Conservation (phyloP, 2,797 vertebrate genomes). For the Pteronotus mesoamericanus region DNA sequence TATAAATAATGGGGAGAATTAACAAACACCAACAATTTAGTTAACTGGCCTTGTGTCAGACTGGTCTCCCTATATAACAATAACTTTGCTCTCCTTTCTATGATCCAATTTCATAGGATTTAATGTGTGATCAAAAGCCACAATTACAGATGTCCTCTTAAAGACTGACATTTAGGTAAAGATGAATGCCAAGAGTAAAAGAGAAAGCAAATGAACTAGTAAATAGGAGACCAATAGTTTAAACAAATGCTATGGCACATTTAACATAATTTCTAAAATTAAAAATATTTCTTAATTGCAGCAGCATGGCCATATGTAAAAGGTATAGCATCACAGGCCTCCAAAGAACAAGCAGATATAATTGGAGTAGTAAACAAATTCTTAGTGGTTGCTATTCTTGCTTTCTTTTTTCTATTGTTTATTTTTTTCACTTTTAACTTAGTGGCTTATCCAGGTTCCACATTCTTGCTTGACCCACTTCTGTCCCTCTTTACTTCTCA, state of each 20-base stretch:
- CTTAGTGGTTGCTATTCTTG: background rate
- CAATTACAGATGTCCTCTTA: background rate
- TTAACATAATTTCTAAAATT: slow-evolving; percentile 23
- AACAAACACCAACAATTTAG: background rate
- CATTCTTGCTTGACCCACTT: background rate
- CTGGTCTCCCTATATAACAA: background rate
- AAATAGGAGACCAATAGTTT: background rate
- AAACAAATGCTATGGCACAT: background rate
- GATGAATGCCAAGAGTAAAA: background rate
- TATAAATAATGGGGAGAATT: background rate
- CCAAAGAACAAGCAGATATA: background rate
- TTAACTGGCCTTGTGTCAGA: background rate
- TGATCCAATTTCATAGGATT: background rate
- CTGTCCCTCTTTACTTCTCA: background rate
- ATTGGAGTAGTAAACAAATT: background rate
- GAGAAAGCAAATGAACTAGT: background rate
- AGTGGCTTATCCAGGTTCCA: background rate
- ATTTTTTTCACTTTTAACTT: background rate
- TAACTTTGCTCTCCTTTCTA: background rate
- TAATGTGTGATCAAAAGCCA: background rate
- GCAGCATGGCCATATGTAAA: background rate
- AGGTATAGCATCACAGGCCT: background rate
- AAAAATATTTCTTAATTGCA: background rate
- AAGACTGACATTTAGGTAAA: slow-evolving; percentile 1
- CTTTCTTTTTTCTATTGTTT: background rate